These are phyloP conservation scores for Aspidiotus rigidus DNA, from an alignment of 2,888 invertebrate genomes.

Conservation along the genomic window DNA sequence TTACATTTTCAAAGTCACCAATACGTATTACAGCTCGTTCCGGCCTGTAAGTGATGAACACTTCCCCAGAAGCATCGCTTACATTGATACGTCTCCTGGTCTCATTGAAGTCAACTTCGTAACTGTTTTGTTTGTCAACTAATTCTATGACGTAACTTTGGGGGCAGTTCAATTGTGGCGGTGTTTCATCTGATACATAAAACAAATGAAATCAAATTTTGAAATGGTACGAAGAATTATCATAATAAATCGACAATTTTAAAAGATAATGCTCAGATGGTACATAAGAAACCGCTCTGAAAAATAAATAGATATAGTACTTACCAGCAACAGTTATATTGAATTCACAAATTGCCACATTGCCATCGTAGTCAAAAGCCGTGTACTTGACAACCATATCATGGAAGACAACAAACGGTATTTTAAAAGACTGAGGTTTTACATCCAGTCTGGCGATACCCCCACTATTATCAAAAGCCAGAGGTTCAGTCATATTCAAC, in stretches of 20 bases:
- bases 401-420: slow-evolving; percentile 77
- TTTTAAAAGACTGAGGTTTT: slow-evolving; percentile 81
- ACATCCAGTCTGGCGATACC: slow-evolving; percentile 87
- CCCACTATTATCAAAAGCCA: slow-evolving; percentile 90
- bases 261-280: neutral
- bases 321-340: slow-evolving; percentile 79
- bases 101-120: slow-evolving; percentile 83
- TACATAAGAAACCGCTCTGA: no score
- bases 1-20: slow-evolving; percentile 83
- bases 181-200: slow-evolving; percentile 62
- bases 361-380: slow-evolving; percentile 94
- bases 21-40: slow-evolving; percentile 76
- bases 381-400: slow-evolving; percentile 90
- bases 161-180: slow-evolving; percentile 80
- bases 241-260: neutral
- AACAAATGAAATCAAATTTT: neutral
- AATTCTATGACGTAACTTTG: slow-evolving; percentile 89
- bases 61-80: slow-evolving; percentile 80
- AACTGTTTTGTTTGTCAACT: slow-evolving; percentile 80
- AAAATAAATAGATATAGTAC: slow-evolving; percentile 20
- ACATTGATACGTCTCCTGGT: slow-evolving; percentile 74
- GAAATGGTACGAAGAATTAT: neutral
- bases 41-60: slow-evolving; percentile 69
- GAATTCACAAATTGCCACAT: slow-evolving; percentile 93
- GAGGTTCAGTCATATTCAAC: slow-evolving; percentile 86